Base-by-base conservation (phyloP, 2,113 vertebrate genomes). In the Pollimyrus isidori region DNA sequence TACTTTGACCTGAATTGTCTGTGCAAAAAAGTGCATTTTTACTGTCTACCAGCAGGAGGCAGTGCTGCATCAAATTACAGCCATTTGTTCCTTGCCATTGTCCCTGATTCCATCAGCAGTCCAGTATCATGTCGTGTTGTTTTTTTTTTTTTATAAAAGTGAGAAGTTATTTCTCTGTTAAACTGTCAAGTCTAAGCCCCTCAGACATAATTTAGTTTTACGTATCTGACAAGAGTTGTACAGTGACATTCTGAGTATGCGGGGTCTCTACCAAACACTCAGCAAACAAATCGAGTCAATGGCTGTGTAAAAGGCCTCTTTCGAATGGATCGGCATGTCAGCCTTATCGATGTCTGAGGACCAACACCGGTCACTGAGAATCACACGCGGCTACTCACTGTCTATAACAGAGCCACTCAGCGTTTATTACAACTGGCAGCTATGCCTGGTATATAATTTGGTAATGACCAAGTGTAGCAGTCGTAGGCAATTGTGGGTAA, bases 31-130 rank as follows among this genome's bases (percentile, higher is more conserved):
- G 35, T 89, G 23, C 87, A 92, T 58, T 91, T 56, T 89, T 48
- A 73, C 45, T 19, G 9, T 23, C 50, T 88, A 87, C 93, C 95
- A 95, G 90, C 90, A 92, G 95, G 93, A 93, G 94, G 46, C 91
- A 94, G 94, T 92, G 73, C 94, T 94, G 92, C 88, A 85, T 90
- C 62, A 88, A 88, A 62, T 46, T 69, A 88, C 42, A 76, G 58
- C 42, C 45, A 21, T 26, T 21, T 48, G 46, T 88, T 62, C 87
- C 4, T 49, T 17, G 45, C 62, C 62, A 21, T 45, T 45, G 42
- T 45, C 42, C 42, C 42, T 45, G 42, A 84, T 48, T 46, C 82
- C 82, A 11, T 48, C 35, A 42, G 73, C 17, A 13, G 15, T 84
- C 42, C 82, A 45, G 42, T 83, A 42, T 46, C 19, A 39, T 83